A percentile compares a stretch with the other conserved stretches of the same genome.
These are phyloP conservation scores for Cryptocheilus praepositus DNA, from an alignment of 2,888 invertebrate genomes.

Conservation along the genomic window DNA sequence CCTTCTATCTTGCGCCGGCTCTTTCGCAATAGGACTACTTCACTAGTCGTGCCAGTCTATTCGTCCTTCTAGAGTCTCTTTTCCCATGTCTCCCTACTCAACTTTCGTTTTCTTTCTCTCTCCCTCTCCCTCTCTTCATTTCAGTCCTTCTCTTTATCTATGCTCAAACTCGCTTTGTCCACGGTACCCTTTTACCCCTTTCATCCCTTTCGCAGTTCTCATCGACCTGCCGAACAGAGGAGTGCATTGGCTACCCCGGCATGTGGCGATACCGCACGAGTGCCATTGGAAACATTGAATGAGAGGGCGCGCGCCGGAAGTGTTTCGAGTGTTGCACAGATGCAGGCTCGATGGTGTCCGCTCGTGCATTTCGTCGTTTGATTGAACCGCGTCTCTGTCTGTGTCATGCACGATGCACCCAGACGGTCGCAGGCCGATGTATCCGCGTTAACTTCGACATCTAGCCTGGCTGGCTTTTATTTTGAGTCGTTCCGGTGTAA, in stretches of 20 bases:
- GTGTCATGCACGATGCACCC: neutral
- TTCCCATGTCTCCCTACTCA: neutral
- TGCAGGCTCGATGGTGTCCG: slow-evolving; percentile 9
- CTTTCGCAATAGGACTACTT: slow-evolving; percentile 39
- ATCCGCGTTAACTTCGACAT: too few relatives aligned
- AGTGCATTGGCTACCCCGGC: slow-evolving; percentile 11
- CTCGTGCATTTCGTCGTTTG: slow-evolving; percentile 22
- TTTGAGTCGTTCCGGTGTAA: too few relatives aligned
- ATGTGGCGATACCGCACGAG: slow-evolving; percentile 13
- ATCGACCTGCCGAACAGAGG: slow-evolving; percentile 11
- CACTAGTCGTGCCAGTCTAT: neutral
- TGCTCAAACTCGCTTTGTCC: neutral
- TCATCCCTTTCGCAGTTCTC: slow-evolving; percentile 22
- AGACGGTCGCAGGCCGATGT: too few relatives aligned
- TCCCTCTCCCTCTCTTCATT: too few relatives aligned
- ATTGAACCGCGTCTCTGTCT: slow-evolving; percentile 14
- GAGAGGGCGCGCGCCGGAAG: slow-evolving; percentile 12
- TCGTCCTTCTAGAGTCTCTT: neutral
- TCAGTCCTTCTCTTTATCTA: neutral
- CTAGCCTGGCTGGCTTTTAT: too few relatives aligned
- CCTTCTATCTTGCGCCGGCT: slow-evolving; percentile 42
- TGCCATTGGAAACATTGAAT: slow-evolving; percentile 19
- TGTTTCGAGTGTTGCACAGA: slow-evolving; percentile 23
- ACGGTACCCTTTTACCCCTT: slow-evolving; percentile 5
- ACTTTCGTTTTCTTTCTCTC: neutral